phyloP scores from a whole-genome alignment of 2,888 invertebrate species.

The Lasioglossum zephyrum region DNA sequence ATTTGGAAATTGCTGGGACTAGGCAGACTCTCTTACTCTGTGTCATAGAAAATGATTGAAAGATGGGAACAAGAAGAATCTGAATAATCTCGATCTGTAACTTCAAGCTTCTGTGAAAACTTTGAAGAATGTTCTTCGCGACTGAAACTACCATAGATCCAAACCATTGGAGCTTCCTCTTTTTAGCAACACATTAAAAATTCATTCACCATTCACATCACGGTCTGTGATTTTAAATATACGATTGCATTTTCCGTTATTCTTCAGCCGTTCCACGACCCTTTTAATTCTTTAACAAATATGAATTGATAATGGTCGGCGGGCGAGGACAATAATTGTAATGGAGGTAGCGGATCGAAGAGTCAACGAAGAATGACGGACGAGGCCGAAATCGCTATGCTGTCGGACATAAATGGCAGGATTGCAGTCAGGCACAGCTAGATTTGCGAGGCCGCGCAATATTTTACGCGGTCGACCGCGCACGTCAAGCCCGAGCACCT shows the following conservation, averaged over 20 bases:
- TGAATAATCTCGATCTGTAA: too few relatives aligned
- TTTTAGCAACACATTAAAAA: too few relatives aligned
- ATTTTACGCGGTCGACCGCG: not conserved
- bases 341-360: not conserved
- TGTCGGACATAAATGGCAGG: not conserved
- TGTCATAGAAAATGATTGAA: not conserved
- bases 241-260: too few relatives aligned
- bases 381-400: not conserved
- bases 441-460: not conserved
- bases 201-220: too few relatives aligned
- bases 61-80: not conserved
- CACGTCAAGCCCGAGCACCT: constrained; percentile 2
- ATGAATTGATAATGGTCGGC: not conserved
- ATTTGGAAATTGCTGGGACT: not conserved
- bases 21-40: not conserved
- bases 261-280: too few relatives aligned
- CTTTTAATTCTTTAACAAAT: not conserved
- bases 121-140: too few relatives aligned
- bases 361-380: constrained; percentile 8
- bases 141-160: too few relatives aligned
- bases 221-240: not conserved
- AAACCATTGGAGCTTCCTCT: too few relatives aligned
- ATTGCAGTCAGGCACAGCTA: not conserved
- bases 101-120: too few relatives aligned
- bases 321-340: not conserved